A percentile compares a stretch with the other conserved stretches of the same genome.
These are phyloP conservation scores for Drosophila fungiperda DNA, from an alignment of 2,888 invertebrate genomes.

Conservation along the genomic window DNA sequence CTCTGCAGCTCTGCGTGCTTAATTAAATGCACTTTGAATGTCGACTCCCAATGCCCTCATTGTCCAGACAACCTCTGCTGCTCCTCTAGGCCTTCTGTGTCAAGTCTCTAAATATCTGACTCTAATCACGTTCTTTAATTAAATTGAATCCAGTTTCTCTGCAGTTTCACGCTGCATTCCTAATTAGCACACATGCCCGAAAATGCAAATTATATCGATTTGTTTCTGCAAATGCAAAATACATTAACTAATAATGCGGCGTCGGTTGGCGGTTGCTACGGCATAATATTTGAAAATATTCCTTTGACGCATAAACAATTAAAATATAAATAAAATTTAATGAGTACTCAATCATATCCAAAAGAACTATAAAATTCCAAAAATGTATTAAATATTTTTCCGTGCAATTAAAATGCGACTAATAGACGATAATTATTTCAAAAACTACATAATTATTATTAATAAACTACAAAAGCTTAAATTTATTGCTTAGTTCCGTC, in stretches of 20 bases:
- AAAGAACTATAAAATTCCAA: neutral
- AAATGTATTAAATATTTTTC: neutral
- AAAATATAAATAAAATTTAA: neutral
- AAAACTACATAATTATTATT: neutral
- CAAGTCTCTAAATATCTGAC: constrained; percentile 10
- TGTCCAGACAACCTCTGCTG: constrained; percentile 40
- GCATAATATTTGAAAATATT: neutral
- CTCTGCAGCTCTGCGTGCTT: constrained; percentile 51
- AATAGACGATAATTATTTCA: neutral
- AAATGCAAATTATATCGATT: constrained; percentile 38
- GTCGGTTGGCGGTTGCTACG: neutral
- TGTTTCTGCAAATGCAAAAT: constrained; percentile 22
- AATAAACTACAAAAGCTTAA: neutral
- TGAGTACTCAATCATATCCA: neutral
- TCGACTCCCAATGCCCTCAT: constrained; percentile 52
- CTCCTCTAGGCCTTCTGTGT: constrained; percentile 57
- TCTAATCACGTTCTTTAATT: constrained; percentile 57
- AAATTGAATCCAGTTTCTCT: constrained; percentile 55
- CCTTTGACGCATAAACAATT: neutral
- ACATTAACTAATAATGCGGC: constrained; percentile 31
- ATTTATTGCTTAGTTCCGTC: neutral
- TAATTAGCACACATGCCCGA: constrained; percentile 30
- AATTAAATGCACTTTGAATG: constrained; percentile 81
- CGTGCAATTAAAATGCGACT: neutral
- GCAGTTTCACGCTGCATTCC: constrained; percentile 48